A percentile compares a stretch with the other conserved stretches of the same genome.
These are phyloP conservation scores for Romanogobio albipinnatus DNA, from an alignment of 2,113 vertebrate species.

Conservation along the genomic window DNA sequence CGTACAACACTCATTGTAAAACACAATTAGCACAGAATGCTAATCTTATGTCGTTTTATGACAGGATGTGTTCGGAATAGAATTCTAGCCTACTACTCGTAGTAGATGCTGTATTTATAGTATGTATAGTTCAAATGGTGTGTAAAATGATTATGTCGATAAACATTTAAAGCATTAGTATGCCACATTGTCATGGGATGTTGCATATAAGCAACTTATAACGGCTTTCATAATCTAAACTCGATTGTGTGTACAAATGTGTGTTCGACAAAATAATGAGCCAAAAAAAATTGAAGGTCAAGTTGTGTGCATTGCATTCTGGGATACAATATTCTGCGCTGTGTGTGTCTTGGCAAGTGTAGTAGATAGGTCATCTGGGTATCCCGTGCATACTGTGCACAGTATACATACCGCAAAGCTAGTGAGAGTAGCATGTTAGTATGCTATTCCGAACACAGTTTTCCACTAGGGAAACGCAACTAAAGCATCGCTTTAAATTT, in stretches of 20 bases:
- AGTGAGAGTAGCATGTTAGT: not conserved
- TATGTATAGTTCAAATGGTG: not conserved
- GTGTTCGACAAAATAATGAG: not conserved
- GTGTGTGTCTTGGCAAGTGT: slow-evolving; percentile 19
- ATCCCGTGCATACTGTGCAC: slow-evolving; percentile 11
- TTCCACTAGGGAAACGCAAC: not conserved
- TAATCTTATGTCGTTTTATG: not conserved
- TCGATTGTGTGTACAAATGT: not conserved
- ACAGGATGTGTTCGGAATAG: not conserved
- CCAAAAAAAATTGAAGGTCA: not conserved
- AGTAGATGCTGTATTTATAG: not conserved
- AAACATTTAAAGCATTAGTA: not conserved
- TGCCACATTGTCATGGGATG: not conserved
- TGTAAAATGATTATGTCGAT: not conserved
- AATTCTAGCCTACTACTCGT: not conserved
- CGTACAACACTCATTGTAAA: not conserved
- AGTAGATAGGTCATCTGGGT: slow-evolving; percentile 19
- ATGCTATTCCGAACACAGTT: slow-evolving; percentile 13
- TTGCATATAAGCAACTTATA: not conserved
- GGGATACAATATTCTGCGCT: not conserved
- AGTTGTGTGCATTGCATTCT: slow-evolving; percentile 10
- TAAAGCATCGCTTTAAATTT: not conserved
- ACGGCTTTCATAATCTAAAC: not conserved
- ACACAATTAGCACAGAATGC: not conserved
- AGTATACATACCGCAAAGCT: not conserved